Conservation (phyloP, 2,888 invertebrate genomes). For the Tenthredo amoena region DNA sequence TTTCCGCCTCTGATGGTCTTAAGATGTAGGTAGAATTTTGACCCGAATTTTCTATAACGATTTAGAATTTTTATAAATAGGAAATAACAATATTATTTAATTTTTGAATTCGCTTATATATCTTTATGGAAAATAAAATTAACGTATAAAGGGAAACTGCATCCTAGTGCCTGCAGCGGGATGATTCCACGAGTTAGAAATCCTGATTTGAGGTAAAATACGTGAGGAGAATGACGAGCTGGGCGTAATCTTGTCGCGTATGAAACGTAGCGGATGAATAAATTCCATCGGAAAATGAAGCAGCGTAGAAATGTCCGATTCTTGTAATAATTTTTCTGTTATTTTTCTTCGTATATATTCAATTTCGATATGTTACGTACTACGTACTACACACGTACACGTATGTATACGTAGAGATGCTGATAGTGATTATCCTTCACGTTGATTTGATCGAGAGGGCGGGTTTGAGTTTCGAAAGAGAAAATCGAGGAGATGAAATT, state of each 20-base stretch:
- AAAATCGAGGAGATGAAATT: slow-evolving; percentile 1
- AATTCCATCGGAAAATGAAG: neutral
- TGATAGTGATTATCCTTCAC: slow-evolving; percentile 17
- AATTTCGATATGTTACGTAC: neutral
- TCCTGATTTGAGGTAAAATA: slow-evolving; percentile 32
- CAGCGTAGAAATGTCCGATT: neutral
- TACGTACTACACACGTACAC: neutral
- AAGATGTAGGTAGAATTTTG: neutral
- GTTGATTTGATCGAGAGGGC: slow-evolving; percentile 29
- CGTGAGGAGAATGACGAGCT: slow-evolving; percentile 8
- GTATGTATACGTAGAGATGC: neutral
- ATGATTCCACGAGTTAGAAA: neutral
- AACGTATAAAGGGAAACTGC: neutral
- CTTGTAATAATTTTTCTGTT: neutral
- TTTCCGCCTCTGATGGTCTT: neutral
- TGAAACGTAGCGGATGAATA: slow-evolving; percentile 18
- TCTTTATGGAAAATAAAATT: neutral
- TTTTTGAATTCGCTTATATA: neutral
- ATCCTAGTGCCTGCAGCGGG: neutral
- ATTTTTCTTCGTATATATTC: neutral
- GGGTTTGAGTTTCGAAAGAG: neutral
- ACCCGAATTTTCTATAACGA: neutral
- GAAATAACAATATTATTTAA: too few relatives aligned
- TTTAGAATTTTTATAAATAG: too few relatives aligned
- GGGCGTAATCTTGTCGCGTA: neutral